Evolutionary conservation across 2,113 vertebrate species (phyloP), one percentile per base, ranked within the genome.

Genomic region (Nothobranchius furzeri): DNA sequence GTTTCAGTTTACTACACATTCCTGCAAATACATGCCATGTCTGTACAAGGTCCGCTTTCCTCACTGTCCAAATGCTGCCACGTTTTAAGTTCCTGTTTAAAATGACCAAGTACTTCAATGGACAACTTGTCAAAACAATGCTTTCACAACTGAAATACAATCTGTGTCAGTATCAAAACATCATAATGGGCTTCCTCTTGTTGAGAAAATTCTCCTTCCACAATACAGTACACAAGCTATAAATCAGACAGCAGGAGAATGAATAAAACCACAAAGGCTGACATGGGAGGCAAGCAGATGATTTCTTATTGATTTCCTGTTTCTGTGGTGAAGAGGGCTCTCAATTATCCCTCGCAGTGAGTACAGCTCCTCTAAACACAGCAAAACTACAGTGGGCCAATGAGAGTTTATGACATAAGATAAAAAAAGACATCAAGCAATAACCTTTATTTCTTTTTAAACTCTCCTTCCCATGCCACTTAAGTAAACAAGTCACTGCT

Each of bases 301-400:
- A 90, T 85, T 85, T 86, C 72, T 82, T 90, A 91, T 91, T 84
- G 82, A 91, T 90, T 91, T 91, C 83, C 84, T 88, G 80, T 87
- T 91, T 70, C 68, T 68, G 77, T 43, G 8, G 47, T 57, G 70
- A 69, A 75, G 69, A 78, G 64, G 68, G 60, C 75, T 89, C 85
- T 83, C 73, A 83, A 88, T 89, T 87, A 88, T 75, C 75, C 60
- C 40, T 35, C 49, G 60, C 73, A 76, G 68, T 17, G 2, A 75
- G 77, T 60, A 25, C 57, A 82, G 65, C 72, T 68, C 74, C 54
- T 40, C 68, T 56, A 56, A 45, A 66, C 55, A 64, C 71, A 78
- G 76, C 47, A 76, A 65, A 83, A 78, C 66, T 65, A 64, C 62
- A 70, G 62, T 20, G 40, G 60, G 55, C 35, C 43, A 8, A 53